Base-by-base conservation (phyloP, 2,888 invertebrate species). In the Boloria euphrosyne region DNA sequence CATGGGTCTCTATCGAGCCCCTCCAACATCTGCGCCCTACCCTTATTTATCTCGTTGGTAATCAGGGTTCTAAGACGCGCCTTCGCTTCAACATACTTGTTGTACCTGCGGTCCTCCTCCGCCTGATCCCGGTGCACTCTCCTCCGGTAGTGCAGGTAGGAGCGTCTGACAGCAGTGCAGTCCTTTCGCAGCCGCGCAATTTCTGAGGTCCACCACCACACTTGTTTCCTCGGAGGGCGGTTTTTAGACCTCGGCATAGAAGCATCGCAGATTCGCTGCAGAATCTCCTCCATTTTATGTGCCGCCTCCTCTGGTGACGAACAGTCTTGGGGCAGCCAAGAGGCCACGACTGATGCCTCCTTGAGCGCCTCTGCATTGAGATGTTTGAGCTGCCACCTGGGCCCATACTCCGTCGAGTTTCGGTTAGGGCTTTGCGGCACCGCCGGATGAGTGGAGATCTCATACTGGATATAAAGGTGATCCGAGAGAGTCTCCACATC, bases 51-150 rank as follows among this genome's bases (percentile, higher is more conserved):
- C 16, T 13, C 43, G n/a, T 46, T n/a, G n/a, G 14, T n/a, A 13
- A 14, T 49, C 13, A 27, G 67, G 49, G 1, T 22, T 4, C 22
- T 13, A n/a, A 3, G 3, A 0, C n/a, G n/a, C 3, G 13, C 16
- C 13, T 3, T 10, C 16, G 17, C 54, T 13, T 16, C 38, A 52
- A 46, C 62, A 7, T 57, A 47, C 43, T n/a, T 16, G 16, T 44
- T n/a, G n/a, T 49, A 17, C 17, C 49, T 44, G 13, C 16, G 27
- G 38, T 62, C 59, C 27, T 62, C 27, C 16, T 58, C 58, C 22
- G 18, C 47, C 58, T n/a, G n/a, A n/a, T 22, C 14, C 31, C 27
- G 13, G 10, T 18, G 46, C 3, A 22, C 22, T n/a, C 58, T 44
- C 18, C 58, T 38, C 5, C 58, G 18, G 46, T 46, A 58, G 44